Evolutionary conservation across 2,113 vertebrate genomes (phyloP).

Genomic region (Sminthopsis crassicaudata): DNA sequence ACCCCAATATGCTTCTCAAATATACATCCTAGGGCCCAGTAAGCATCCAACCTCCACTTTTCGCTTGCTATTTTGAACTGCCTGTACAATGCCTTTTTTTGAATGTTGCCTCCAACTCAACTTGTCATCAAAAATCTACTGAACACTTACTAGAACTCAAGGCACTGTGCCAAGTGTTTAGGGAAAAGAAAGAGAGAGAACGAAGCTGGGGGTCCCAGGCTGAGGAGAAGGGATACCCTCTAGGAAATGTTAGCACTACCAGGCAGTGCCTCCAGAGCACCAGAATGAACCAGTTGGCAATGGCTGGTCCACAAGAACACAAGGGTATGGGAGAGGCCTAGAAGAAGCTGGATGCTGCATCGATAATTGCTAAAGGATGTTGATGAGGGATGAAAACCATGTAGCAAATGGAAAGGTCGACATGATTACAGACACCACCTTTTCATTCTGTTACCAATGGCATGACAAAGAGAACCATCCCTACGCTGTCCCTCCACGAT

Average conservation of each 20-base stretch:
- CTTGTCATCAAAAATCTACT: slow-evolving; percentile 1
- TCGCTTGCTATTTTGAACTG: not conserved
- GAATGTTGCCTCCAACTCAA: not conserved
- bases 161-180: not conserved
- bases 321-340: not conserved
- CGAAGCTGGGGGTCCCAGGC: not conserved
- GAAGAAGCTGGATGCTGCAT: not conserved
- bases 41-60: not conserved
- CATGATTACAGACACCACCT: not conserved
- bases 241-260: not conserved
- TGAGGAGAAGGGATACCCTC: not conserved
- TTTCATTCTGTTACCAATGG: not conserved
- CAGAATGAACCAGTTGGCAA: not conserved
- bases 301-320: not conserved
- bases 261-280: not conserved
- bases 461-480: not conserved
- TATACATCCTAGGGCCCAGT: not conserved
- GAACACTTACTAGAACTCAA: not conserved
- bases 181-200: not conserved
- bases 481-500: not conserved
- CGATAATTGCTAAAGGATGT: not conserved
- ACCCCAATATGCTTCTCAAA: not conserved
- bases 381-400: not conserved
- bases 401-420: not conserved
- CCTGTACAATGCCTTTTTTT: not conserved